Percentiles rank a stretch among this genome's conserved stretches.
Evolutionary conservation across 2,888 invertebrate genomes (phyloP).

Genomic region (Schizotus pectinicornis): DNA sequence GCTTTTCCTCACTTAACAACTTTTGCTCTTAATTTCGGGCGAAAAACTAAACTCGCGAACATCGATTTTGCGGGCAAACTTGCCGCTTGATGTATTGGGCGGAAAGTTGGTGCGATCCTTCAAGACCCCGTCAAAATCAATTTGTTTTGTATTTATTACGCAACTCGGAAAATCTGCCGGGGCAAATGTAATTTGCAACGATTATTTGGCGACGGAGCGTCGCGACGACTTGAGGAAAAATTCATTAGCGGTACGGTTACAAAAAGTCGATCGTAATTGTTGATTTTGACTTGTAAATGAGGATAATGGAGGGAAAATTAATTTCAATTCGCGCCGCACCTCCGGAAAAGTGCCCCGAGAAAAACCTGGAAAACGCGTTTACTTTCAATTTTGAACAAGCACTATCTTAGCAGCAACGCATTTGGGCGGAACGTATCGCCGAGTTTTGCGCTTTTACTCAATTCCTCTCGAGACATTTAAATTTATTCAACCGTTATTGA

Average conservation of each 20-base stretch:
- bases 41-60: not conserved
- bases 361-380: too few relatives aligned
- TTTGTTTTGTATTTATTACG: constrained; percentile 2
- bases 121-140: constrained; percentile 7
- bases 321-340: constrained; percentile 9
- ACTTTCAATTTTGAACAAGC: too few relatives aligned
- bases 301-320: not conserved
- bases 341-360: not conserved
- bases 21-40: not conserved
- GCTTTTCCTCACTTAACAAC: not conserved
- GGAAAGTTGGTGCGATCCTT: constrained; percentile 3
- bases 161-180: not conserved
- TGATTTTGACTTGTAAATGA: not conserved
- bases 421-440: too few relatives aligned
- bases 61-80: not conserved
- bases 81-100: constrained; percentile 3
- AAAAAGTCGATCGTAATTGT: constrained; percentile 10
- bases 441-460: too few relatives aligned
- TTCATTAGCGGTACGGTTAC: constrained; percentile 1
- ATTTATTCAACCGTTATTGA: too few relatives aligned
- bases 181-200: constrained; percentile 1
- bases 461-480: too few relatives aligned
- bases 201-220: not conserved
- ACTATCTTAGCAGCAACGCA: too few relatives aligned
- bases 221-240: not conserved